Evolutionary conservation across 2,888 invertebrate species (phyloP).

Genomic region (Drosophila formosana): DNA sequence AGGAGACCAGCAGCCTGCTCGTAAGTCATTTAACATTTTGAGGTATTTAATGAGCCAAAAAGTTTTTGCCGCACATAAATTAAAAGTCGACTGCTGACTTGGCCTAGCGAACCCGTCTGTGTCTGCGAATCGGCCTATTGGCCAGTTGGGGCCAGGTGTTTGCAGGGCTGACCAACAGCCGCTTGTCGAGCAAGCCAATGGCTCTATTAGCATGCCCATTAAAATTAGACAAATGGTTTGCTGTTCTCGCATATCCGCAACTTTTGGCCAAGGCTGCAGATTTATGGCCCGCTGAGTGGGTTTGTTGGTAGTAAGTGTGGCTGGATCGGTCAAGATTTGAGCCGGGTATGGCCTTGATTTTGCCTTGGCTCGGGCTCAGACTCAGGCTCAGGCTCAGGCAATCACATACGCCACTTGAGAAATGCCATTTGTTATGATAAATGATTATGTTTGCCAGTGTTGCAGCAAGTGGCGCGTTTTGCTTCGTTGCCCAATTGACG

Average conservation of each 20-base stretch:
- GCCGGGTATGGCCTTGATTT: constrained; percentile 44
- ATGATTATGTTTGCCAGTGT: constrained; percentile 70
- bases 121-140: constrained; percentile 14
- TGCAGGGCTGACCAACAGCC: constrained; percentile 52
- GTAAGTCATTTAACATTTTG: constrained; percentile 81
- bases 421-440: constrained; percentile 77
- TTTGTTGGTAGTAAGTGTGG: constrained; percentile 17
- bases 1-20: constrained; percentile 17
- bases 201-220: constrained; percentile 82
- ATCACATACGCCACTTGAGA: constrained; percentile 76
- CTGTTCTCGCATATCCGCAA: constrained; percentile 76
- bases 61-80: constrained; percentile 77
- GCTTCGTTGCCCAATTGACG: constrained; percentile 39
- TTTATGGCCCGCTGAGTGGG: constrained; percentile 63
- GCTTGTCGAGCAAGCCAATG: constrained; percentile 55
- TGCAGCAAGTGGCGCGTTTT: constrained; percentile 26
- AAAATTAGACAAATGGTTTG: constrained; percentile 81
- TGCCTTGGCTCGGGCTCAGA: background rate
- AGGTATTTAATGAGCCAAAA: constrained; percentile 81
- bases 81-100: constrained; percentile 57
- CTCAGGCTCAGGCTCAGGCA: constrained; percentile 25
- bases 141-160: constrained; percentile 61
- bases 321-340: constrained; percentile 26
- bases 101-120: constrained; percentile 3
- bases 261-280: constrained; percentile 60